phyloP scores from a whole-genome alignment of 35 echinoderm and acorn worm species.

The Anneissia japonica region DNA sequence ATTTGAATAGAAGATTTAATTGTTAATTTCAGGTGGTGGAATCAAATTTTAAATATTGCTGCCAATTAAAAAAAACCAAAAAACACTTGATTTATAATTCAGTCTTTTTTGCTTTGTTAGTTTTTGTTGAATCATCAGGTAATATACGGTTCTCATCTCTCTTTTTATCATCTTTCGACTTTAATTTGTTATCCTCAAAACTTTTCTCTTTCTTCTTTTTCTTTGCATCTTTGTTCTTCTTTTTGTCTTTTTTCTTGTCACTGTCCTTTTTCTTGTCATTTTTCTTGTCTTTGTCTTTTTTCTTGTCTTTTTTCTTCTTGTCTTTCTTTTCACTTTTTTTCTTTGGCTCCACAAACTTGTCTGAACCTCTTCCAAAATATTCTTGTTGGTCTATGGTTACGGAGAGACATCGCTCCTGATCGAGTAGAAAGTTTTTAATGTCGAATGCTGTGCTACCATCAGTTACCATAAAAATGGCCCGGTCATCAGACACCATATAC shows the following conservation, averaged over 20 bases:
- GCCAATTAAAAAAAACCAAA: no score
- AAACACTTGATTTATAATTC: background rate
- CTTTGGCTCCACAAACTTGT: constrained; percentile 36
- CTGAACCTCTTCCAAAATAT: constrained; percentile 80
- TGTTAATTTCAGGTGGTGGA: no score
- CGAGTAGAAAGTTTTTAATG: constrained; percentile 91
- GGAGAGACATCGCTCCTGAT: constrained; percentile 71
- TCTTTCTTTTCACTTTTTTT: constrained; percentile 21
- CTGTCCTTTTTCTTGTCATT: constrained; percentile 7
- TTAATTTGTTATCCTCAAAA: background rate
- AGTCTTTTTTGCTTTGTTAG: background rate
- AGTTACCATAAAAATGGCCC: background rate
- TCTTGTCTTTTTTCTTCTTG: constrained; percentile 24
- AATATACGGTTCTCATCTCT: background rate
- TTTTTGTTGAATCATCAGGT: background rate
- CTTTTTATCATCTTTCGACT: background rate
- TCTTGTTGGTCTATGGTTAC: constrained; percentile 85
- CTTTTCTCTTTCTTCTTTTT: background rate
- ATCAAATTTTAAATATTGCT: no score
- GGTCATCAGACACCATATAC: background rate
- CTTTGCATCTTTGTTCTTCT: background rate
- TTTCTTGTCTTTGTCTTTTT: constrained; percentile 26
- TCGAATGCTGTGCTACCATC: constrained; percentile 89
- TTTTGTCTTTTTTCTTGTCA: constrained; percentile 13
- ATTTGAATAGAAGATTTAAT: no score